These are phyloP conservation scores for Apis laboriosa DNA, from an alignment of 1,140 invertebrate genomes.

Conservation along the genomic window DNA sequence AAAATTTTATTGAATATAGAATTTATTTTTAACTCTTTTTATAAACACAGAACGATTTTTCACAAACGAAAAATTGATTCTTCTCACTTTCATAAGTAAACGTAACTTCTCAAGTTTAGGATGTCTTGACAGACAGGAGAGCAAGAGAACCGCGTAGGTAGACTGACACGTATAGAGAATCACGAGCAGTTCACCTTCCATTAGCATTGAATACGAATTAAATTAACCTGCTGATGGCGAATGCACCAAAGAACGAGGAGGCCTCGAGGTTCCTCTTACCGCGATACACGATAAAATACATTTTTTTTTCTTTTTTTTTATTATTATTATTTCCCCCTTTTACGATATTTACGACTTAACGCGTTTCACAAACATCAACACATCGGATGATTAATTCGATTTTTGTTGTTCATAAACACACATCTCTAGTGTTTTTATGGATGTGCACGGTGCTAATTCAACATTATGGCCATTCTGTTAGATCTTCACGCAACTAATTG, in stretches of 20 bases:
- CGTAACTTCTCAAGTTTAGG: background rate
- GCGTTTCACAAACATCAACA: background rate
- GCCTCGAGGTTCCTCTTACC: conserved; percentile 23
- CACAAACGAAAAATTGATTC: background rate
- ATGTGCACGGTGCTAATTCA: conserved; percentile 26
- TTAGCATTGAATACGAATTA: conserved; percentile 66
- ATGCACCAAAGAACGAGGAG: conserved; percentile 43
- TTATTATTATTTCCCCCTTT: too few relatives aligned
- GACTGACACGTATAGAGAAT: conserved; percentile 51
- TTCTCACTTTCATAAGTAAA: background rate
- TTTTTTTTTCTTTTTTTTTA: background rate
- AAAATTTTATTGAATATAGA: too few relatives aligned
- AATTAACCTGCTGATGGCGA: conserved; percentile 61
- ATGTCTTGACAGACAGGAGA: conserved; percentile 12
- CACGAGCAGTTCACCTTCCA: conserved; percentile 56
- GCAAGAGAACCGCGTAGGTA: conserved; percentile 52
- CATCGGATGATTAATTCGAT: background rate
- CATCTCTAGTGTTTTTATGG: background rate
- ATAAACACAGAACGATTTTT: too few relatives aligned
- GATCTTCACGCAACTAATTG: conserved; percentile 44
- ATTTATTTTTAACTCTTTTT: too few relatives aligned
- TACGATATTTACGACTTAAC: background rate
- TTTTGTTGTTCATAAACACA: conserved; percentile 6
- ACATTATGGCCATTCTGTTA: conserved; percentile 4
- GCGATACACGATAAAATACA: conserved; percentile 21